These are phyloP conservation scores for Drosophila yooni DNA, from an alignment of 2,888 invertebrate species.

Conservation along the genomic window DNA sequence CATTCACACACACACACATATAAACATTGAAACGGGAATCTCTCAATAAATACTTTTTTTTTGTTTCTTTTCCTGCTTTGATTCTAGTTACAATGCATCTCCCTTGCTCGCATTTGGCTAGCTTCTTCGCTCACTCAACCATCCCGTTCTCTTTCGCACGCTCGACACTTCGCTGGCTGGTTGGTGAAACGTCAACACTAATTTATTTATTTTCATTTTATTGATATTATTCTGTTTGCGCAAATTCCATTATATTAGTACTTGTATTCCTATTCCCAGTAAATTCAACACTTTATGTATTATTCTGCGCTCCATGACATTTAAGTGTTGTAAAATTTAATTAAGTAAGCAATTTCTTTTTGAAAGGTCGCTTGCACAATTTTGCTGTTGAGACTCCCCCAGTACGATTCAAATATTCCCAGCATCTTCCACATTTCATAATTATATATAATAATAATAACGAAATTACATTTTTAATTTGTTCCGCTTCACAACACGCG, in stretches of 20 bases:
- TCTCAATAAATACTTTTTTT: conserved; percentile 54
- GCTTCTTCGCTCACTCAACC: conserved; percentile 7
- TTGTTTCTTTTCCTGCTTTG: conserved; percentile 46
- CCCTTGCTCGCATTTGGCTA: conserved; percentile 8
- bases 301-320: conserved; percentile 22
- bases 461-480: background rate
- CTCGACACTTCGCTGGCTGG: conserved; percentile 24
- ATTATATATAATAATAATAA: background rate
- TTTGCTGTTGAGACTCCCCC: too few relatives aligned
- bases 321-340: conserved; percentile 37
- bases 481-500: background rate
- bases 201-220: conserved; percentile 66
- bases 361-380: background rate
- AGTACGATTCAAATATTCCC: too few relatives aligned
- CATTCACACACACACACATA: conserved; percentile 18
- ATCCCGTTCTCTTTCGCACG: conserved; percentile 9
- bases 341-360: background rate
- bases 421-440: background rate
- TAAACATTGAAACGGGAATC: conserved; percentile 32
- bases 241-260: conserved; percentile 60
- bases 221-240: conserved; percentile 69
- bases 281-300: conserved; percentile 34
- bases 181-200: conserved; percentile 48
- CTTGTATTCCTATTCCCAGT: conserved; percentile 31
- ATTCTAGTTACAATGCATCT: conserved; percentile 39